A percentile compares a stretch with the other conserved stretches of the same genome.
phyloP scores from a whole-genome alignment of 2,113 vertebrate species.

The Epinephelus cyanopodus region DNA sequence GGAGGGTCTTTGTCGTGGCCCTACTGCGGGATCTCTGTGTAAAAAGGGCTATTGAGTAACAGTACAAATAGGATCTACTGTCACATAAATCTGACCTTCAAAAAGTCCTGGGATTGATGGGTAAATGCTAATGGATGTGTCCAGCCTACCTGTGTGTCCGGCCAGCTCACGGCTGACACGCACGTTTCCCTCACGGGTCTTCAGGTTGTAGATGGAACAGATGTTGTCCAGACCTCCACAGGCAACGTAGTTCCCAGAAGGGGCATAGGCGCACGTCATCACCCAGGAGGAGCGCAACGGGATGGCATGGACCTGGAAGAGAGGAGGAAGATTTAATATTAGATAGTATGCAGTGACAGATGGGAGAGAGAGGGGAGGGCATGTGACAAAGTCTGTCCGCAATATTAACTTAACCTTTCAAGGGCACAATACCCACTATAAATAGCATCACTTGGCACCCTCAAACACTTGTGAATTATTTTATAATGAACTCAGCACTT shows the following conservation, averaged over 20 bases:
- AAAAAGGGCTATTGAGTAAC: neutral
- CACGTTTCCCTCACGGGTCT: conserved; percentile 98
- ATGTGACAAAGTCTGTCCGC: conserved; percentile 46
- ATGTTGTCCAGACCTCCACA: conserved; percentile 99
- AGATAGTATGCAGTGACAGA: conserved; percentile 49
- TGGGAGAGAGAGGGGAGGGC: conserved; percentile 14
- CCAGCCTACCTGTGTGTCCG: conserved; percentile 93
- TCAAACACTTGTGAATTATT: conserved; percentile 35
- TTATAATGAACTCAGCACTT: conserved; percentile 33
- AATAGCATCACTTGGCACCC: conserved; percentile 44
- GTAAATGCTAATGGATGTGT: neutral
- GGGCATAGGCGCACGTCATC: conserved; percentile 99
- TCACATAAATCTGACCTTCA: neutral
- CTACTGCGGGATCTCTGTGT: too few species aligned
- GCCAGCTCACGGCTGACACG: conserved; percentile 98
- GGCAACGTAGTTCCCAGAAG: conserved; percentile 98
- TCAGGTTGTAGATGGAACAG: conserved; percentile 99
- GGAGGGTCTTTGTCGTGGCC: too few species aligned
- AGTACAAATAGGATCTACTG: neutral
- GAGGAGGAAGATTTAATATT: conserved; percentile 47
- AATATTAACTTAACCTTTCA: conserved; percentile 66
- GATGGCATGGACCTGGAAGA: conserved; percentile 94
- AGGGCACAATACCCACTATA: conserved; percentile 50
- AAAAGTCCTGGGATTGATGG: neutral
- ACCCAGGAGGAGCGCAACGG: conserved; percentile 99